Percentiles rank a stretch among this genome's conserved stretches.
phyloP scores from a whole-genome alignment of 1,140 invertebrate species.

The Tetragonula clypearis region DNA sequence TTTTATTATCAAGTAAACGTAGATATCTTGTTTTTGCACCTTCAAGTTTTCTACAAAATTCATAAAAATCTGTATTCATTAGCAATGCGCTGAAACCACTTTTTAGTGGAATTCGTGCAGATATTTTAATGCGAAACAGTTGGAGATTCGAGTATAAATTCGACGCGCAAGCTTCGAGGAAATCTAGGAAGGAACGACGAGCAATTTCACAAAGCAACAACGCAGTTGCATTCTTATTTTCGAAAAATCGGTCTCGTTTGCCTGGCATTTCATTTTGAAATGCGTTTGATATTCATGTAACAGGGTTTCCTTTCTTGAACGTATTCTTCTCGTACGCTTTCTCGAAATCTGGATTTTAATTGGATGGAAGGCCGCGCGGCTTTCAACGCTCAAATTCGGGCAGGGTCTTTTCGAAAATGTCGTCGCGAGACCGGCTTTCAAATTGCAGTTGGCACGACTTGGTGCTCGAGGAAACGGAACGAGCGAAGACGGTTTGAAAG shows the following conservation, averaged over 20 bases:
- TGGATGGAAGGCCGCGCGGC: background rate
- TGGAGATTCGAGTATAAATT: no score
- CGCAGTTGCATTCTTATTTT: background rate
- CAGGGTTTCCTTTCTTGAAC: background rate
- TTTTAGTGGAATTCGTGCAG: background rate
- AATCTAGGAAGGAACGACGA: no score
- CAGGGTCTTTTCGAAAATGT: conserved; percentile 3
- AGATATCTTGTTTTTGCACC: no score
- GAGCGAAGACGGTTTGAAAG: background rate
- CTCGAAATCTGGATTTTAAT: conserved; percentile 24
- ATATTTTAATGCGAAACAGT: background rate
- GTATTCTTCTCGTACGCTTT: background rate
- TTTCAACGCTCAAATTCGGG: background rate
- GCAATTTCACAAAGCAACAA: no score
- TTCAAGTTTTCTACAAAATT: no score
- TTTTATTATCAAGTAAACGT: no score
- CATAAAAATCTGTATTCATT: no score
- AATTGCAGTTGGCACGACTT: background rate
- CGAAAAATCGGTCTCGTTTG: background rate
- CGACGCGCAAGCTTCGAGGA: no score
- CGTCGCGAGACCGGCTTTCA: background rate
- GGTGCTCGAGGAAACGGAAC: background rate
- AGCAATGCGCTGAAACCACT: background rate
- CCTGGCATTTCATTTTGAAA: background rate
- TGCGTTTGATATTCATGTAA: background rate